phyloP scores from a whole-genome alignment of 2,113 vertebrate genomes.

The Limanda limanda region DNA sequence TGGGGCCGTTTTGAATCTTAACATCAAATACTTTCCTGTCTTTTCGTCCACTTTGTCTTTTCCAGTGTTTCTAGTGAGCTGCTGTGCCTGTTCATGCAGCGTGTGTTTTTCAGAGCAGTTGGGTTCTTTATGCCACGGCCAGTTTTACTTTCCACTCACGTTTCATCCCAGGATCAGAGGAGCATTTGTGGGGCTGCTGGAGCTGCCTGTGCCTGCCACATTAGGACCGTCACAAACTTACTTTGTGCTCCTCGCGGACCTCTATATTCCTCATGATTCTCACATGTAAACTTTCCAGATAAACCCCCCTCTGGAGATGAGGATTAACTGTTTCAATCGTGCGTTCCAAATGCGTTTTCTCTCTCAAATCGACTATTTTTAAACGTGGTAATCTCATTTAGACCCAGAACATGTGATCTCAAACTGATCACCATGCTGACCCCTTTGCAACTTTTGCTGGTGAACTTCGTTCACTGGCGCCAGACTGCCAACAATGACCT shows the following conservation, averaged over 20 bases:
- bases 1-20: not conserved
- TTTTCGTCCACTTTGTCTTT: conserved; percentile 28
- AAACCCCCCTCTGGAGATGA: not conserved
- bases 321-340: not conserved
- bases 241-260: conserved; percentile 45
- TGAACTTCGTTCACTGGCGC: not conserved
- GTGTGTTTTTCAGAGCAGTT: conserved; percentile 60
- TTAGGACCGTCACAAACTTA: conserved; percentile 60
- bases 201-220: conserved; percentile 65
- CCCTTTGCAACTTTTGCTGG: not conserved
- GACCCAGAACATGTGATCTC: not conserved
- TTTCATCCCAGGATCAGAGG: conserved; percentile 81
- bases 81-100: conserved; percentile 28
- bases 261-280: not conserved
- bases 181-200: conserved; percentile 71
- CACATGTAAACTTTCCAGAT: conserved; percentile 21
- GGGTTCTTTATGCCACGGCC: conserved; percentile 65
- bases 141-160: conserved; percentile 86
- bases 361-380: not conserved
- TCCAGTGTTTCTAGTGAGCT: not conserved
- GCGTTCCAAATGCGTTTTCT: not conserved
- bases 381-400: not conserved
- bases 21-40: conserved; percentile 14
- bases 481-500: conserved; percentile 11
- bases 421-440: not conserved